phyloP scores from a whole-genome alignment of 2,797 vertebrate species.

The Enteromius treurensis region DNA sequence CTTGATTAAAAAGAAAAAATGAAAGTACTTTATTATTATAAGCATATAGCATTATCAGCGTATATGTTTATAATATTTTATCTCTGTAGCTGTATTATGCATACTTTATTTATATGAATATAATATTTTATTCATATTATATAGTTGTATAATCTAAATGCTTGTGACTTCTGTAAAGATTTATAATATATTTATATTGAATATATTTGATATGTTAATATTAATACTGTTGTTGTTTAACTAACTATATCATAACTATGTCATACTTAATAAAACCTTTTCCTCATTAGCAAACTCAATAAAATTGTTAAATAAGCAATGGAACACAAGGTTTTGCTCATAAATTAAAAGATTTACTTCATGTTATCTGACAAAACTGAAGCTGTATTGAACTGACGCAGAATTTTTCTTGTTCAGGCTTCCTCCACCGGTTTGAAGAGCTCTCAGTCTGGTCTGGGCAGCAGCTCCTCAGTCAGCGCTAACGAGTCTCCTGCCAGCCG shows the following conservation, averaged over 20 bases:
- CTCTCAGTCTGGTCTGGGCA: slow-evolving; percentile 75
- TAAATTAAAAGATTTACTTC: not conserved
- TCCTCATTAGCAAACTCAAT: not conserved
- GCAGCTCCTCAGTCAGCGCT: slow-evolving; percentile 69
- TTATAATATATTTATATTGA: too few species aligned
- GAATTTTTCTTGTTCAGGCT: slow-evolving; percentile 72
- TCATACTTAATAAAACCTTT: not conserved
- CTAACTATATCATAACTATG: too few species aligned
- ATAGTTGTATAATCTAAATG: too few species aligned
- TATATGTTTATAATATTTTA: not conserved
- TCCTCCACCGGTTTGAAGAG: slow-evolving; percentile 88
- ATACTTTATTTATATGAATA: not conserved
- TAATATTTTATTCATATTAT: not conserved
- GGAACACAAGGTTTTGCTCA: not conserved
- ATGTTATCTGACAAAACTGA: not conserved
- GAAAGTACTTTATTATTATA: too few species aligned
- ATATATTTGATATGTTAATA: too few species aligned
- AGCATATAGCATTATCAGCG: too few species aligned
- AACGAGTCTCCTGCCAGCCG: slow-evolving; percentile 91
- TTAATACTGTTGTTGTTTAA: too few species aligned
- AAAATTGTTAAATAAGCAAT: too few species aligned
- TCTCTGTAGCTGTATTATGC: not conserved
- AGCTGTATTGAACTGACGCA: not conserved
- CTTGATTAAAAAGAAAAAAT: not conserved
- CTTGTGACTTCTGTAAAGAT: too few species aligned